Evolutionary conservation across 2,113 vertebrate genomes (phyloP), one percentile per base, ranked within the genome.

Genomic region (Myotis yumanensis): DNA sequence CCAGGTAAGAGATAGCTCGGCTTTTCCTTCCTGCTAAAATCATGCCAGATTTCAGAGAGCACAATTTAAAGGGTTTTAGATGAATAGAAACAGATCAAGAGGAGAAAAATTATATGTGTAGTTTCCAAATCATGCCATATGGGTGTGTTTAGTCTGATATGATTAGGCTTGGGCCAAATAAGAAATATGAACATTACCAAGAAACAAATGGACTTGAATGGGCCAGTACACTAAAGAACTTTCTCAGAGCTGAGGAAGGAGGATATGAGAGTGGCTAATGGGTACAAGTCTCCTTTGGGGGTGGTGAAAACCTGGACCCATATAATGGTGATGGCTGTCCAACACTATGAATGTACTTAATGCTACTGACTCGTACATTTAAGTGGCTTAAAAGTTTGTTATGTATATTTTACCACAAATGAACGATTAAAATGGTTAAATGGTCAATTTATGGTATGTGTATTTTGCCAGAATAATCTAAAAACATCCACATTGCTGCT

Each of bases 31-130:
- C 37, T 84, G 14, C 30, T 48, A 51, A 86, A 96, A 84, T 6
- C 3, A 83, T 5, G 25, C 35, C 23, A 94, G 17, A 1, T 62
- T 94, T 84, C 35, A 93, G 14, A 84, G 30, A 64, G 15, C 25
- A 72, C 16, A 51, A 75, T 87, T 80, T 80, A 71, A 91, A 76
- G 20, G 32, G 4, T 52, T 59, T 89, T 89, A 59, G 30, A 48
- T 25, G 88, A 91, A 83, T 48, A 68, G 77, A 59, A 79, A 91
- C 64, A 91, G 30, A 80, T 75, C 57, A 91, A 37, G 51, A 89
- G 12, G 46, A 68, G 43, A 91, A 83, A 89, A 72, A 32, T 69
- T 23, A 23, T 54, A 7, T 46, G 3, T 23, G 15, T 86, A 35
- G 17, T 95, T 28, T 94, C 52, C 40, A 57, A 71, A 75, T 43